Evolutionary conservation across 1,140 invertebrate genomes (phyloP).

Genomic region (Drosophila nannoptera): DNA sequence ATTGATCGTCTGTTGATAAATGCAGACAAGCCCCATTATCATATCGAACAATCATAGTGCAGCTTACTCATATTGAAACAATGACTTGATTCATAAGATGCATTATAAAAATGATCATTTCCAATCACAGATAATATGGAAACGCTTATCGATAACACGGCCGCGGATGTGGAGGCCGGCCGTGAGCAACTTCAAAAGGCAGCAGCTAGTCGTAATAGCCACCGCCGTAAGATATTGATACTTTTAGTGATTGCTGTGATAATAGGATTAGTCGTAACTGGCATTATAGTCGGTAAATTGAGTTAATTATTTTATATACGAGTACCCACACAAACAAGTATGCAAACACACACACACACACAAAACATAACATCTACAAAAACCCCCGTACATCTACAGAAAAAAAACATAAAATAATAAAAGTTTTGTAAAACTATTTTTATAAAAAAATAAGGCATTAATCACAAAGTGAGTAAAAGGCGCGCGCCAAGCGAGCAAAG

Average conservation of each 20-base stretch:
- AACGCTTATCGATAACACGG: conserved; percentile 89
- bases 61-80: neutral
- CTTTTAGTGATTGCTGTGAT: conserved; percentile 83
- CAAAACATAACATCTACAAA: conserved; percentile 22
- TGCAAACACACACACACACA: conserved; percentile 32
- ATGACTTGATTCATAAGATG: neutral
- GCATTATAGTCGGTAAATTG: conserved; percentile 82
- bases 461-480: conserved; percentile 66
- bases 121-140: conserved; percentile 90
- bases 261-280: conserved; percentile 84
- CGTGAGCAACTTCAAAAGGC: conserved; percentile 88
- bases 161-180: conserved; percentile 88
- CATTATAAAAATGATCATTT: neutral
- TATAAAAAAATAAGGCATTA: conserved; percentile 62
- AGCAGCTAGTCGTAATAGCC: conserved; percentile 86
- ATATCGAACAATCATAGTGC: neutral
- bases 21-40: neutral
- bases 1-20: neutral
- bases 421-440: conserved; percentile 70
- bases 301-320: conserved; percentile 78
- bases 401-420: conserved; percentile 28
- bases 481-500: conserved; percentile 58
- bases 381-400: neutral
- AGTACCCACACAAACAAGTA: conserved; percentile 27
- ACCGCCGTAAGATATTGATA: conserved; percentile 86